Evolutionary conservation across 2,888 invertebrate species (phyloP), one percentile per base, ranked within the genome.

Genomic region (Campoplex nolae): DNA sequence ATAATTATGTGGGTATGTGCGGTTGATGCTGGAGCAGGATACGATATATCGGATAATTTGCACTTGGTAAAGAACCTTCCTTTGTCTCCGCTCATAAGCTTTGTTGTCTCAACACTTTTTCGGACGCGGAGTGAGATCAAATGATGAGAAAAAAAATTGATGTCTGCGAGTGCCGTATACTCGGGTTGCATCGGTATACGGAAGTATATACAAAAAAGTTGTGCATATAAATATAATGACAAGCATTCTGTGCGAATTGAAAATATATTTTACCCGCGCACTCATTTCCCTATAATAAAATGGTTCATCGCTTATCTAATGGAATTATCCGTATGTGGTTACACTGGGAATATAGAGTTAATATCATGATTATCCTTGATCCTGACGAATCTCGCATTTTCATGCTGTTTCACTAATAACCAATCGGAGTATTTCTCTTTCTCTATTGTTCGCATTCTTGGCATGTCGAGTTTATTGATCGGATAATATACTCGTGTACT

Each of bases 61-160:
- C 83, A 83, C 71, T 76, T 16, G 65, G 65, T 77, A 62, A 84
- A 75, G 84, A 81, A 78, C 42, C 83, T 68, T 35, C 84, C 87
- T 88, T 87, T 88, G 88, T 88, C 83, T 83, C 68, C 58, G 62
- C 18, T 74, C 80, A 73, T 67, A 68, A 80, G 82, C 88, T 85
- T 87, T 83, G 87, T 85, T 80, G 88, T 88, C 87, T 88, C 87
- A 56, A 38, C 75, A 56, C 58, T 56, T 77, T 75, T 82, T 28
- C 7, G 65, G 70, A 77, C 42, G 35, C 51, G 35, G n/a, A 65
- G 68, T 35, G n/a, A 51, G 18, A 32, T 35, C 35, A 70, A 54
- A 9, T n/a, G 28, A 78, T 38, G 28, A 42, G 28, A 78, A 38
- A 68, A 16, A 38, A 68, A 68, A 32, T 13, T 1, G 42, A 68